Base-by-base conservation (phyloP, 2,113 vertebrate genomes). In the Nematolebias whitei region DNA sequence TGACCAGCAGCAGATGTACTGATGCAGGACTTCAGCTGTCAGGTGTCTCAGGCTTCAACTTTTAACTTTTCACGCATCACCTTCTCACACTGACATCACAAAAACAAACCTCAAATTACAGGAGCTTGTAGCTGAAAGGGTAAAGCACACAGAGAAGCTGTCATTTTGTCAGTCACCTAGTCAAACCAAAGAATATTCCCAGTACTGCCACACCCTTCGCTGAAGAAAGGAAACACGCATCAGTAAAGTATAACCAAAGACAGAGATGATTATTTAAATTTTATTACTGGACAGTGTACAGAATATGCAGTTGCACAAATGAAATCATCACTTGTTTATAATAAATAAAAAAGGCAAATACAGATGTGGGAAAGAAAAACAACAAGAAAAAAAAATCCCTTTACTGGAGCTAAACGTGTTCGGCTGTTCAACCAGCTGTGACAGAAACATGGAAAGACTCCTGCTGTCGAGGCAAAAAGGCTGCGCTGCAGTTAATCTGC, bases 281-380 rank as follows among this genome's bases (percentile, higher is more conserved):
- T 68, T 26, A 57, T 77, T 77, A 82, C 75, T 84, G 76, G 83
- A 87, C 69, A 84, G 68, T 78, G 68, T 85, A 87, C 77, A 84
- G 73, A 85, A 52, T 70, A 85, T 84, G 60, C 19, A 40, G 71
- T 71, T 83, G 78, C 71, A 62, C 76, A 81, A 74, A 79, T 76
- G 67, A 79, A 72, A 82, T 85, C 61, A 77, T 68, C 57, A 43
- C 48, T 68, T 66, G 61, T 41, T 88, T 63, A 69, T 73, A 88
- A 89, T 87, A 90, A 88, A 90, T 85, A 90, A 88, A 88, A 68
- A n/a, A 85, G 58, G 86, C 65, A 88, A 68, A 86, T 45, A 76
- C 38, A 85, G 51, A 71, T 63, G 69, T n/a, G 57, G 54, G 59
- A 78, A 53, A 54, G 53, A 18, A 45, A 45, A 60, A 69, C 39